Evolutionary conservation across 2,888 invertebrate species (phyloP).

Genomic region (Volucella bombylans): DNA sequence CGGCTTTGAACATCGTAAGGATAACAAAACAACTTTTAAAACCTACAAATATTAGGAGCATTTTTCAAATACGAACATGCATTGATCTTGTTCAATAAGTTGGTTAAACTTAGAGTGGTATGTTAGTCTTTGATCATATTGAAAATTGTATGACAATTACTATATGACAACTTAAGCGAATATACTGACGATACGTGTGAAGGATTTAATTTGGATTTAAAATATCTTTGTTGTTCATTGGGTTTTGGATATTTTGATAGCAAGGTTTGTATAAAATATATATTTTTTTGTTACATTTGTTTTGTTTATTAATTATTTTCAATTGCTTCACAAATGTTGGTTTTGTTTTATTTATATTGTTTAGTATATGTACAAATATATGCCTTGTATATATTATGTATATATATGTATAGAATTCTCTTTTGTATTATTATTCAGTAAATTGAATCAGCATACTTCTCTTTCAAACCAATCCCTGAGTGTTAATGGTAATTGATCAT

Average conservation of each 20-base stretch:
- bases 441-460: conserved; percentile 51
- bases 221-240: conserved; percentile 29
- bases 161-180: conserved; percentile 43
- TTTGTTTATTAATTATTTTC: conserved; percentile 24
- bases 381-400: conserved; percentile 59
- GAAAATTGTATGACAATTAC: background rate
- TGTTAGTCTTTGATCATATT: background rate
- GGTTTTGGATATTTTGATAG: conserved; percentile 22
- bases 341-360: conserved; percentile 19
- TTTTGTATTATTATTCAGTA: conserved; percentile 47
- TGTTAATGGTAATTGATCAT: conserved; percentile 72
- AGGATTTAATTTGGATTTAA: background rate
- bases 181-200: conserved; percentile 60
- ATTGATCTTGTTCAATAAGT: too few relatives aligned
- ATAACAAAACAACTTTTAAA: too few relatives aligned
- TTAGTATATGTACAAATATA: conserved; percentile 41
- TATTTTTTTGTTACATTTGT: conserved; percentile 41
- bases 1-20: conserved; percentile 7
- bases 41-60: background rate
- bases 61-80: background rate
- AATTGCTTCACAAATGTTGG: conserved; percentile 53
- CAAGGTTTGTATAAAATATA: conserved; percentile 61
- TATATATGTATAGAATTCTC: conserved; percentile 4
- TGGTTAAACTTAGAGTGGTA: conserved; percentile 19
- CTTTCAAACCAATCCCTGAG: conserved; percentile 70